These are phyloP conservation scores for Syngnathoides biaculeatus DNA, from an alignment of 2,113 vertebrate genomes.

Conservation along the genomic window DNA sequence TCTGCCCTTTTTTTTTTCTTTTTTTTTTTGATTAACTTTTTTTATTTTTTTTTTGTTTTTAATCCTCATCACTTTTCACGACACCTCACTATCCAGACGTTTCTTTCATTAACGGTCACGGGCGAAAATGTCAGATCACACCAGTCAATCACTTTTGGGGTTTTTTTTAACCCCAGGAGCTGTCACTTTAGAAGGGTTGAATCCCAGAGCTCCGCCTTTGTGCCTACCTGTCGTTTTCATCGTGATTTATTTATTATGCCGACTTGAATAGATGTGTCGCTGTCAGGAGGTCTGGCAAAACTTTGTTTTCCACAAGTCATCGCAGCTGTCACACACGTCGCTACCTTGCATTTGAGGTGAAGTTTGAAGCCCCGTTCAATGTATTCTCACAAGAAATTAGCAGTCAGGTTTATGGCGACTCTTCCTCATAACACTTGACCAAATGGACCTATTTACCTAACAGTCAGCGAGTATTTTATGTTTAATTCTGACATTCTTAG, in stretches of 20 bases:
- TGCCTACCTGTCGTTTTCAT: conserved; percentile 37
- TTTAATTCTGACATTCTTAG: neutral
- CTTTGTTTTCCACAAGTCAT: conserved; percentile 30
- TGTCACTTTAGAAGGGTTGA: conserved; percentile 44
- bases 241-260: conserved; percentile 12
- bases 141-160: conserved; percentile 26
- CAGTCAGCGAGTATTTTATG: neutral
- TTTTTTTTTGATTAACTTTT: conserved; percentile 18
- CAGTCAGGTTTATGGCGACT: no score
- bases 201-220: conserved; percentile 35
- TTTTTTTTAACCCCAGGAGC: conserved; percentile 46
- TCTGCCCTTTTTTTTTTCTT: conserved; percentile 14
- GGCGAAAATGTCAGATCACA: conserved; percentile 43
- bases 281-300: conserved; percentile 41
- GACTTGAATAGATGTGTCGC: conserved; percentile 34
- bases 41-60: conserved; percentile 20
- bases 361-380: neutral
- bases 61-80: conserved; percentile 27
- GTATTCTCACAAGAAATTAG: neutral
- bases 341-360: neutral
- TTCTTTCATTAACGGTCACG: conserved; percentile 35
- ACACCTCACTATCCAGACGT: conserved; percentile 28
- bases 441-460: neutral
- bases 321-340: conserved; percentile 6
- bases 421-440: no score